Evolutionary conservation across 2,888 invertebrate species (phyloP).

Genomic region (Lepetodrilus schrolli): DNA sequence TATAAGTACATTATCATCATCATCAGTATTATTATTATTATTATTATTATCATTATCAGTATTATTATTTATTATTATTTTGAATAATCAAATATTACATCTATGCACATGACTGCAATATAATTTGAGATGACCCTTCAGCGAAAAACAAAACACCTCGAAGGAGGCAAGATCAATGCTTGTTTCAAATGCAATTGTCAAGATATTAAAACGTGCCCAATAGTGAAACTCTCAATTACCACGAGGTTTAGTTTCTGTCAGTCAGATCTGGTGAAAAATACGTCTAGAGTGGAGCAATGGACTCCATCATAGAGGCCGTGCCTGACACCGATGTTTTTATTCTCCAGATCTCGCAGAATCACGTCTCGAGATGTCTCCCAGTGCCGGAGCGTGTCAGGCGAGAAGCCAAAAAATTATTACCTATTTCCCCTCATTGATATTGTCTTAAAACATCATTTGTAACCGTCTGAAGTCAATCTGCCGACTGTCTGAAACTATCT

Average conservation of each 20-base stretch:
- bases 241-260: background rate
- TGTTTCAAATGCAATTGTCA: no score
- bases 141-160: no score
- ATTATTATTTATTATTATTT: no score
- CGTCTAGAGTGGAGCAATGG: background rate
- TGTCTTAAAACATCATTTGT: slow-evolving; percentile 20
- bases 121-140: no score
- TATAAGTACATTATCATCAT: no score
- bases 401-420: background rate
- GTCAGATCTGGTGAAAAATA: background rate
- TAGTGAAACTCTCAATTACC: background rate
- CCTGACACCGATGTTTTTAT: background rate
- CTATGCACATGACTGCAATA: no score
- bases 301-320: background rate
- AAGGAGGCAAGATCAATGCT: no score
- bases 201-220: background rate
- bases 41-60: no score
- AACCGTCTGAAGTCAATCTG: background rate
- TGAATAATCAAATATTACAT: no score
- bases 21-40: no score
- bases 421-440: background rate
- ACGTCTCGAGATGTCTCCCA: background rate
- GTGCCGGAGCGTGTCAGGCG: background rate
- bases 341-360: background rate
- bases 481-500: background rate